Conservation (phyloP, 2,113 vertebrate genomes). For the Etheostoma cragini region DNA sequence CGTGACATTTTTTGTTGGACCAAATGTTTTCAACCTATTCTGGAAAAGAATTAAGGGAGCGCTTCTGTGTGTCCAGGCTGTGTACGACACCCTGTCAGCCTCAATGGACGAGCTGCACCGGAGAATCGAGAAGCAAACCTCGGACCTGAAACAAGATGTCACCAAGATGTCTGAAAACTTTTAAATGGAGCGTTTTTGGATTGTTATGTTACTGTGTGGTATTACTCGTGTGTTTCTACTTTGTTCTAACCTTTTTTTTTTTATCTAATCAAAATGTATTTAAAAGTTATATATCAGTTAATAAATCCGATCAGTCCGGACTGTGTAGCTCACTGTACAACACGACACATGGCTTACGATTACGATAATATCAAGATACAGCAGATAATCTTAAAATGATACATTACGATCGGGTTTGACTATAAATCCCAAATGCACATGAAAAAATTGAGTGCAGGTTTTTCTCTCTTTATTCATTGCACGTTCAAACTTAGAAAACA, state of each 20-base stretch:
- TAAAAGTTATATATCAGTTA: not conserved
- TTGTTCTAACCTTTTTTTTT: not conserved
- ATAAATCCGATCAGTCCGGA: not conserved
- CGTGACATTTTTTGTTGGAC: no score
- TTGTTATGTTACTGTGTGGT: not conserved
- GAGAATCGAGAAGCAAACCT: slow-evolving; percentile 61
- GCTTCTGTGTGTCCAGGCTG: slow-evolving; percentile 56
- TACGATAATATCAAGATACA: no score
- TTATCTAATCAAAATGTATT: slow-evolving; percentile 8
- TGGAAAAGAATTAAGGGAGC: no score
- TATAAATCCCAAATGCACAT: no score
- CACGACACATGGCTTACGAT: no score
- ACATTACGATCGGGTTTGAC: no score
- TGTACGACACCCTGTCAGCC: slow-evolving; percentile 74
- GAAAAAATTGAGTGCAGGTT: no score
- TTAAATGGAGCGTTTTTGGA: slow-evolving; percentile 13
- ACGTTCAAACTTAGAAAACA: no score
- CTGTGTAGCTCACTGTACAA: not conserved
- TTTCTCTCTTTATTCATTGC: no score
- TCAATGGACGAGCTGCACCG: slow-evolving; percentile 77
- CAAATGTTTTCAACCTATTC: no score
- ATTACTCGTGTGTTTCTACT: not conserved
- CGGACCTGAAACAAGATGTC: slow-evolving; percentile 65
- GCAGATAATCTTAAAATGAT: no score
- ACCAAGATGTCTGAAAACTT: slow-evolving; percentile 68